Conservation (phyloP, 2,113 vertebrate species). For the Oxyura jamaicensis region DNA sequence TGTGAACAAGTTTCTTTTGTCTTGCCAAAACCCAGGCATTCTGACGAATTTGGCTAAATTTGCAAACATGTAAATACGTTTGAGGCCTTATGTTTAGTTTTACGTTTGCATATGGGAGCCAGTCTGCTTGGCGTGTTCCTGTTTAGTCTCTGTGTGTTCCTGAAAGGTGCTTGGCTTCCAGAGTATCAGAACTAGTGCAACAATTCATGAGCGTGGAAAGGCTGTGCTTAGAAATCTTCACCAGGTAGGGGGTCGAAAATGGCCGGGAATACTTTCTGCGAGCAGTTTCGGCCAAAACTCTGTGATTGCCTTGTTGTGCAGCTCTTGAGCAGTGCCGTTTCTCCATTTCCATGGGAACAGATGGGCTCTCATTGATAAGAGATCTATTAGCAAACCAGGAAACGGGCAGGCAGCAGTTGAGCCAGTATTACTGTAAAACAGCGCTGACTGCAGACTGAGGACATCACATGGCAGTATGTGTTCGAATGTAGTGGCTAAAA, state of each 20-base stretch:
- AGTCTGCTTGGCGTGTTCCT: background rate
- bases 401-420: background rate
- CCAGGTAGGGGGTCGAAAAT: background rate
- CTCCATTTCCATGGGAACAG: constrained; percentile 25
- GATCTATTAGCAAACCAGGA: background rate
- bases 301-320: background rate
- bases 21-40: background rate
- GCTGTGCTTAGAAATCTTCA: fast-evolving
- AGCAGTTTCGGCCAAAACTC: background rate
- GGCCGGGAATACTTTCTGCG: background rate
- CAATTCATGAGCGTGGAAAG: background rate
- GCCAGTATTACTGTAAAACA: background rate
- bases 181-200: background rate
- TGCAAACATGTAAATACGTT: fast-evolving
- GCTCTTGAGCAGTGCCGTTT: background rate
- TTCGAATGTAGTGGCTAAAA: constrained; percentile 44
- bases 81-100: background rate
- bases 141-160: background rate
- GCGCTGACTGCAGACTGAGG: background rate
- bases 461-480: constrained; percentile 18
- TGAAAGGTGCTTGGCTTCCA: background rate
- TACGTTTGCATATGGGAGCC: background rate
- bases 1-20: background rate
- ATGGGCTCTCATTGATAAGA: constrained; percentile 13
- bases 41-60: background rate